Conservation (phyloP, 2,797 vertebrate genomes). For the Mastacembelus armatus region DNA sequence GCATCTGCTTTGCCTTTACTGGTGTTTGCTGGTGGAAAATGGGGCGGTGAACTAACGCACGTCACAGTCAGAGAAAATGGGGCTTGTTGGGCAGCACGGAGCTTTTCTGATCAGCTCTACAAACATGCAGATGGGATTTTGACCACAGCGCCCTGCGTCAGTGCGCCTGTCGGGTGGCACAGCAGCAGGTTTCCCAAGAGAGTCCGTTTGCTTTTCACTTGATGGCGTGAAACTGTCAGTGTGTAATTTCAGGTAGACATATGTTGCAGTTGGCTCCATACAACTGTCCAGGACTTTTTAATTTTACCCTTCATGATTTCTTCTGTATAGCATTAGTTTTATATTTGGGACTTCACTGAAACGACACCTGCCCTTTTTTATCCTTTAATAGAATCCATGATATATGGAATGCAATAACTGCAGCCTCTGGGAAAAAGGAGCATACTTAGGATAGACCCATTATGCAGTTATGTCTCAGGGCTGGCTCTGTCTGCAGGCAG, state of each 20-base stretch:
- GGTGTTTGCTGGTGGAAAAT: slow-evolving; percentile 30
- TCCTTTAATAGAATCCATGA: too few relatives aligned
- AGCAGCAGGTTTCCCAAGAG: background rate
- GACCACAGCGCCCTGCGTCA: too few relatives aligned
- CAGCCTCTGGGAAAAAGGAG: slow-evolving; percentile 63
- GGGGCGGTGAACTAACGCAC: slow-evolving; percentile 4
- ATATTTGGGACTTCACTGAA: too few relatives aligned
- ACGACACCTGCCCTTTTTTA: too few relatives aligned
- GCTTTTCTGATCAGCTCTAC: slow-evolving; percentile 15
- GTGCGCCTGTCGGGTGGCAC: background rate
- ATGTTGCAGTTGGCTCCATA: too few relatives aligned
- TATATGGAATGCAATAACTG: slow-evolving; percentile 75
- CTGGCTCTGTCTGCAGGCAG: slow-evolving; percentile 12
- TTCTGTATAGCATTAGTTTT: background rate
- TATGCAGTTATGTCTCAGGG: slow-evolving; percentile 46
- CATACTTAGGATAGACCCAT: slow-evolving; percentile 34
- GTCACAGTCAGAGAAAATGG: background rate
- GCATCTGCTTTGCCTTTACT: background rate
- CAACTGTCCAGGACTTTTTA: too few relatives aligned
- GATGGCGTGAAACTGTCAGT: background rate
- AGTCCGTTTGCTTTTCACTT: background rate
- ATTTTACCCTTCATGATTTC: background rate
- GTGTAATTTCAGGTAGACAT: background rate
- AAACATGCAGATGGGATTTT: background rate
- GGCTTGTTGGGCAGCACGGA: background rate